phyloP scores from a whole-genome alignment of 2,113 vertebrate species.

The Ceyx margarethae region DNA sequence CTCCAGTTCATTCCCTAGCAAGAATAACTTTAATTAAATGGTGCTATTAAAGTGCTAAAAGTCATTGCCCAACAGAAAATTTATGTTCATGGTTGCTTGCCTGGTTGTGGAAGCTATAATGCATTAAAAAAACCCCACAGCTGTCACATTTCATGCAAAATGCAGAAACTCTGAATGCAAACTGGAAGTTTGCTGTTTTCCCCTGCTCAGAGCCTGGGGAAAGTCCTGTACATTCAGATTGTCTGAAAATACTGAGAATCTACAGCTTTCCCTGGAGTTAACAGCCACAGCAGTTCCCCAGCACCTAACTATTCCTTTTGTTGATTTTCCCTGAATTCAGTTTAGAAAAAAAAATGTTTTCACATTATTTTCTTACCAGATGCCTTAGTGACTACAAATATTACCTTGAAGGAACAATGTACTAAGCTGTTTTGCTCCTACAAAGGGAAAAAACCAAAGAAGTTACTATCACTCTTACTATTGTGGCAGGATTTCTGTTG shows the following conservation, averaged over 20 bases:
- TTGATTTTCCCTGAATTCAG: not conserved
- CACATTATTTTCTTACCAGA: not conserved
- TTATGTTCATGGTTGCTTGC: not conserved
- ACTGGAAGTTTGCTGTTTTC: not conserved
- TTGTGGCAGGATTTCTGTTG: not conserved
- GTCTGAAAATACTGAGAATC: not conserved
- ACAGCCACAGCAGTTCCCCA: fast-evolving
- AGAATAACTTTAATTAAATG: not conserved
- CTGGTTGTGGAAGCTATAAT: not conserved
- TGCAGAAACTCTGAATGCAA: not conserved
- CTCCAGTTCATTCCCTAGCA: not conserved
- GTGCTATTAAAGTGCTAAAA: not conserved
- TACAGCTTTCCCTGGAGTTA: not conserved
- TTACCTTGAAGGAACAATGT: not conserved
- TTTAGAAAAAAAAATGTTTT: not conserved
- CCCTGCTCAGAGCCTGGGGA: not conserved
- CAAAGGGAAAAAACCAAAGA: not conserved
- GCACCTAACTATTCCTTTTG: not conserved
- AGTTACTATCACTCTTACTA: too few relatives aligned
- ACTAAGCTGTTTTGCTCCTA: not conserved
- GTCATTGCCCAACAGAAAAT: not conserved
- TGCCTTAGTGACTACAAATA: not conserved
- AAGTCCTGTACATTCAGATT: not conserved
- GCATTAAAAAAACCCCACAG: fast-evolving
- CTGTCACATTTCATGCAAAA: not conserved